Evolutionary conservation across 2,797 vertebrate genomes (phyloP), one percentile per base, ranked within the genome.

Genomic region (Dicrostonyx torquatus): DNA sequence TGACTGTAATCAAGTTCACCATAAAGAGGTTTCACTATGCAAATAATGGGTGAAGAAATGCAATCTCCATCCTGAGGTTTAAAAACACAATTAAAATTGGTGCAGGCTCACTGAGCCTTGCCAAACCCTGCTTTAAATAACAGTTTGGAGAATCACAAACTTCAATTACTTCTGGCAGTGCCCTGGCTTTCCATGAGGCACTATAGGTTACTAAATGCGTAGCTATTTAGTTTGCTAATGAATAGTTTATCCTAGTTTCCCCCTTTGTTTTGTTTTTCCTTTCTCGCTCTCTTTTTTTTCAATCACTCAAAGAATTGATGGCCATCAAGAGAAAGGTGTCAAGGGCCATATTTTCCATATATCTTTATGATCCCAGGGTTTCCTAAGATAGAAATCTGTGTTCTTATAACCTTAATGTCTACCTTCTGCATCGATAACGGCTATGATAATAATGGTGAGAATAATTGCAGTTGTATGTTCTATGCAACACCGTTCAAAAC

Each of bases 81-180:
- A 78, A 94, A 97, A 97, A 96, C 84, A 95, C 95, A 97, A 96
- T 97, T 97, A 97, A 97, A 97, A 95, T 95, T 90, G 94, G 97
- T 96, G 92, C 97, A 97, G 93, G 95, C 94, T 95, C 86, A 84
- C 92, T 70, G 92, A 95, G 88, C 83, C 79, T 93, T 97, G 96
- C 96, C 97, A 97, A 97, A 85, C 87, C 87, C 77, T 91, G 86
- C 95, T 95, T 97, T 97, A 97, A 97, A 97, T 97, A 97, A 97
- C 91, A 97, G 93, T 97, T 97, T 97, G 95, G 96, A 97, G 95
- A 97, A 97, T 96, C 95, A 85, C 97, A 97, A 95, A 97, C 94
- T 97, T 97, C 95, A 97, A 94, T 96, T 97, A 96, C 96, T 97
- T 97, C 96, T 97, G 96, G 97, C 96, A 97, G 89, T 92, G 92